These are phyloP conservation scores for Trissolcus basalis DNA, from an alignment of 1,140 invertebrate genomes.

Conservation along the genomic window DNA sequence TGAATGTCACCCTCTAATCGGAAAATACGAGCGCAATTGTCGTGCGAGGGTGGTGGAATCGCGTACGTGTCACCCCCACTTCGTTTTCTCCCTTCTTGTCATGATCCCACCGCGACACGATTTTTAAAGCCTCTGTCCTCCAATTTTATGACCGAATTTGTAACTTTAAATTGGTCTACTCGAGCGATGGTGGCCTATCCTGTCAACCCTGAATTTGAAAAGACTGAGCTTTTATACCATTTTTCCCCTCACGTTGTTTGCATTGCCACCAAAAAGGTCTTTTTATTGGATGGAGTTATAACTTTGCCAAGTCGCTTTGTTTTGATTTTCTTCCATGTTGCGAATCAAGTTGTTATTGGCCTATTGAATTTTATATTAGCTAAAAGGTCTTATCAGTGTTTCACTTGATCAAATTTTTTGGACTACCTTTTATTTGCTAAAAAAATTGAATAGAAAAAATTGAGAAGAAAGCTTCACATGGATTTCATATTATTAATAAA, in stretches of 20 bases:
- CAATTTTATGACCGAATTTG: slow-evolving; percentile 73
- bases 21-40: slow-evolving; percentile 76
- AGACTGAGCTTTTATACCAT: slow-evolving; percentile 50
- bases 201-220: slow-evolving; percentile 47
- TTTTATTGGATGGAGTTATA: slow-evolving; percentile 46
- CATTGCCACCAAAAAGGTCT: slow-evolving; percentile 45
- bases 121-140: slow-evolving; percentile 52
- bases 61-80: slow-evolving; percentile 11
- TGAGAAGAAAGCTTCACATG: no score
- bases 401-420: no score
- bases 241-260: slow-evolving; percentile 17
- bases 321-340: slow-evolving; percentile 36
- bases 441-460: no score
- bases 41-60: slow-evolving; percentile 59
- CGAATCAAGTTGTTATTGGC: slow-evolving; percentile 41
- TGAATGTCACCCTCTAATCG: slow-evolving; percentile 77
- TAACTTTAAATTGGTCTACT: slow-evolving; percentile 71
- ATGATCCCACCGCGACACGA: slow-evolving; percentile 15
- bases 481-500: no score
- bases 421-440: no score
- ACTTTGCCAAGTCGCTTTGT: slow-evolving; percentile 40
- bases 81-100: slow-evolving; percentile 4
- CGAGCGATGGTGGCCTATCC: slow-evolving; percentile 37
- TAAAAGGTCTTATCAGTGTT: not conserved
- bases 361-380: slow-evolving; percentile 21